These are phyloP conservation scores for Steinernema carpocapsae DNA, from an alignment of 2,888 invertebrate genomes.

Conservation along the genomic window DNA sequence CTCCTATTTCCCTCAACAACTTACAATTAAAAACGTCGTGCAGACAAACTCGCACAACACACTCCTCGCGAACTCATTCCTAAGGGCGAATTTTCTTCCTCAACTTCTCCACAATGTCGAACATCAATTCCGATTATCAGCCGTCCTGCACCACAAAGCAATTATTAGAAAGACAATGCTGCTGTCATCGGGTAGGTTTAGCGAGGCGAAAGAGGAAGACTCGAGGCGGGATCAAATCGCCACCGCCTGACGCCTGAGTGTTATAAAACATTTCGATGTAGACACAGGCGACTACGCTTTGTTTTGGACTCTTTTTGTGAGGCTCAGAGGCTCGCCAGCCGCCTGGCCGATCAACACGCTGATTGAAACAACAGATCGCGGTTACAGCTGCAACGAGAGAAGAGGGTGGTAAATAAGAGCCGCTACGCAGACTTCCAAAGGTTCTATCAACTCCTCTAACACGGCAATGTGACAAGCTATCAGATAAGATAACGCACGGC, in stretches of 20 bases:
- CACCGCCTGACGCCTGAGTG: constrained; percentile 22
- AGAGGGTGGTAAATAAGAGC: constrained; percentile 4
- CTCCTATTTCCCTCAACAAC: too few species aligned
- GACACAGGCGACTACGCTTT: constrained; percentile 6
- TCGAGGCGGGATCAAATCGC: neutral
- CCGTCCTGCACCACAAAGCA: neutral
- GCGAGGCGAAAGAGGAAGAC: neutral
- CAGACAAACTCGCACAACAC: constrained; percentile 26
- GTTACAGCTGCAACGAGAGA: neutral
- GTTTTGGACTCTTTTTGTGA: neutral
- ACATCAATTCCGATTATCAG: neutral
- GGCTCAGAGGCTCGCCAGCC: too few species aligned
- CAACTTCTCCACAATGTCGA: neutral
- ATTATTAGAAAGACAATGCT: neutral
- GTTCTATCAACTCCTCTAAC: neutral
- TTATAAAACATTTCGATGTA: constrained; percentile 23
- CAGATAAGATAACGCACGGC: constrained; percentile 27
- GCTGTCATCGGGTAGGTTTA: neutral
- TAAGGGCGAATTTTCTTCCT: constrained; percentile 5
- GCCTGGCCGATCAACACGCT: neutral
- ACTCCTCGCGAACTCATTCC: constrained; percentile 12
- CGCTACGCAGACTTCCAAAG: neutral
- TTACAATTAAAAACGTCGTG: constrained; percentile 7
- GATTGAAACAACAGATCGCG: constrained; percentile 25
- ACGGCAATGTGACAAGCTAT: constrained; percentile 26